Base-by-base conservation (phyloP, 1,140 invertebrate genomes). In the Nasonia giraulti region DNA sequence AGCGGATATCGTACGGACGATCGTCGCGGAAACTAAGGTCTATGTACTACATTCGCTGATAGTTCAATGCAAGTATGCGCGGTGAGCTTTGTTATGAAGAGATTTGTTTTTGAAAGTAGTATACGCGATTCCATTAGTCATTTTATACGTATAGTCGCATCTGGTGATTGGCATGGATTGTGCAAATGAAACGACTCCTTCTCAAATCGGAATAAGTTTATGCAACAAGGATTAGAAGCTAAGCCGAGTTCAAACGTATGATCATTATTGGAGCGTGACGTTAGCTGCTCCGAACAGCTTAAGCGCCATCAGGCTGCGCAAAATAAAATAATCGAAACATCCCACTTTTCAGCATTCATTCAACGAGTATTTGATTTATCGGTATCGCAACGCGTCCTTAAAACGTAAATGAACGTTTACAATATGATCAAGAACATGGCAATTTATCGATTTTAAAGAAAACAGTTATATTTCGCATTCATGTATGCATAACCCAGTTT, bases 401-500 rank as follows among this genome's bases (percentile, higher is more conserved):
- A 37, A 37, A 37, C 33, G 5, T 3, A 37, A 5, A 37, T 6
- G 17, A 55, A 20, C 50, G 2, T 55, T 55, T 55, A 55, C 50
- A 55, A 20, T 44, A 11, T 44, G 10, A 44, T 44, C 40, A 1
- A 2, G 50, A 55, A 55, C 11, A 55, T 20, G 20, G 11, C 4
- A 55, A 4, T 55, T 17, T 37, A 20, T 74, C 33, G 37, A 74
- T 74, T 74, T 74, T 74, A 20, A 37, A 20, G 73, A 37, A 76
- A 76, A 76, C 23, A 7, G 37, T 8, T 17, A 40, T 17, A 40
- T 40, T 74, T 74, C 1, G n/a, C 20, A 50, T 76, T 76, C 44
- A 76, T 76, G 5, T 76, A 76, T 76, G 74, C 31, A 78, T 78
- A 62, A 20, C 76, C 76, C 20, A 62, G 50, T 62, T 78, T 78